Evolutionary conservation across 2,113 vertebrate species (phyloP), one percentile per base, ranked within the genome.

Genomic region (Odobenus rosmarus): DNA sequence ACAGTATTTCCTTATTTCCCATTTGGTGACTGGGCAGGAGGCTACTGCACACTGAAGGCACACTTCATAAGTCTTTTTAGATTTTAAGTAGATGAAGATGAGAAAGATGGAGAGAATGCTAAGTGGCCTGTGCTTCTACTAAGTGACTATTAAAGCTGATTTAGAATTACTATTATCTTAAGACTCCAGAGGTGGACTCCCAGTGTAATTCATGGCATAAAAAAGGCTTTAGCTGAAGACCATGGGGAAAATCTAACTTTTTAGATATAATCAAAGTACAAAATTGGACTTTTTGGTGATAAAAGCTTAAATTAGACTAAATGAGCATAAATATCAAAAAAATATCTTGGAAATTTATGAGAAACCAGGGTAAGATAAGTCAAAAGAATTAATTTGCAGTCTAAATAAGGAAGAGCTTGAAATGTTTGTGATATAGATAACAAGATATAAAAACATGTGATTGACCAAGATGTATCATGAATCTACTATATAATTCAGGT

Each of bases 401-500:
- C 49, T 86, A 90, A 94, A 76, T 94, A 55, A 61, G n/a, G 76
- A 59, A 92, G 36, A 92, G 10, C 36, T 81, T 81, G 79, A 85
- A 93, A 74, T 36, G 0, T 69, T 55, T 80, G 18, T 89, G 36
- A 76, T 62, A 46, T 53, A 69, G 51, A 84, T 80, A 84, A 92
- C 4, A 92, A 64, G 49, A 95, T 86, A 92, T 81, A 76, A 62
- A 86, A 86, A 88, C 72, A 90, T 77, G 18, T 77, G 33, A 94
- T 61, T 88, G 62, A 86, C 57, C 24, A 96, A 97, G 33, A 90
- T 21, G 61, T 76, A 72, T 67, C n/a, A 62, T 88, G 26, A 82
- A 82, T 36, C 80, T 81, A 88, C 33, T 64, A 33, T 62, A n/a
- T 81, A 94, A 92, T 89, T 94, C 64, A 96, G 51, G 57, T 69